Percentiles rank a stretch among this genome's conserved stretches.
Conservation (phyloP, 2,113 vertebrate species). For the Leptobrachium leishanense region DNA sequence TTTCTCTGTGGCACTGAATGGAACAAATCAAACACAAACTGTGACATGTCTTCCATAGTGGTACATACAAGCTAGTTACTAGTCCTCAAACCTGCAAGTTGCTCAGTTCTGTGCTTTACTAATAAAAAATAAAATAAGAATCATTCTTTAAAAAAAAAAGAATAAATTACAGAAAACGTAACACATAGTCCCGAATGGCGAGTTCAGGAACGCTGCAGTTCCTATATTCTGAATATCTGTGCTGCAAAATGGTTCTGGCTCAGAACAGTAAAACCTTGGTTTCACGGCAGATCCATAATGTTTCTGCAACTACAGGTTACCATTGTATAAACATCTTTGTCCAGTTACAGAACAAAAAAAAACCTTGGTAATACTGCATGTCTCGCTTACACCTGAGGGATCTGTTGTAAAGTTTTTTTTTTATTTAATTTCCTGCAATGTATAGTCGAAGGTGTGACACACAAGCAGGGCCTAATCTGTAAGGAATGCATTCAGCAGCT, state of each 20-base stretch:
- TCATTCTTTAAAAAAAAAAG: not conserved
- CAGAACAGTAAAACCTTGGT: constrained; percentile 52
- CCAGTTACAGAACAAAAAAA: constrained; percentile 52
- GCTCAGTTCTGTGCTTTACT: constrained; percentile 48
- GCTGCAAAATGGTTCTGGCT: constrained; percentile 44
- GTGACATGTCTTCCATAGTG: constrained; percentile 58
- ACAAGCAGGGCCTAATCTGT: constrained; percentile 60
- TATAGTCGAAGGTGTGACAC: constrained; percentile 56
- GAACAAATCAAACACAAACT: constrained; percentile 65
- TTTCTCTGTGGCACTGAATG: constrained; percentile 66
- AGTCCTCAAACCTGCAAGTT: constrained; percentile 41
- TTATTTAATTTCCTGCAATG: constrained; percentile 32
- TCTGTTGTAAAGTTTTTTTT: constrained; percentile 51
- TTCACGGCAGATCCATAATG: constrained; percentile 42
- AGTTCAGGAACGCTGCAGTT: constrained; percentile 43
- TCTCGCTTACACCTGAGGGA: constrained; percentile 58
- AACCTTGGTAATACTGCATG: constrained; percentile 51
- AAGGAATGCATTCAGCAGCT: constrained; percentile 60
- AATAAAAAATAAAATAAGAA: constrained; percentile 22
- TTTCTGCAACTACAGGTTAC: constrained; percentile 47
- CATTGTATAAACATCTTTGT: constrained; percentile 45
- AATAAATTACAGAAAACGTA: constrained; percentile 53
- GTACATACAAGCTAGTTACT: constrained; percentile 59
- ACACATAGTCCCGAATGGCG: constrained; percentile 52
- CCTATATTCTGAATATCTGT: constrained; percentile 46